Base-by-base conservation (phyloP, 2,113 vertebrate genomes). In the Mystacornis crossleyi region DNA sequence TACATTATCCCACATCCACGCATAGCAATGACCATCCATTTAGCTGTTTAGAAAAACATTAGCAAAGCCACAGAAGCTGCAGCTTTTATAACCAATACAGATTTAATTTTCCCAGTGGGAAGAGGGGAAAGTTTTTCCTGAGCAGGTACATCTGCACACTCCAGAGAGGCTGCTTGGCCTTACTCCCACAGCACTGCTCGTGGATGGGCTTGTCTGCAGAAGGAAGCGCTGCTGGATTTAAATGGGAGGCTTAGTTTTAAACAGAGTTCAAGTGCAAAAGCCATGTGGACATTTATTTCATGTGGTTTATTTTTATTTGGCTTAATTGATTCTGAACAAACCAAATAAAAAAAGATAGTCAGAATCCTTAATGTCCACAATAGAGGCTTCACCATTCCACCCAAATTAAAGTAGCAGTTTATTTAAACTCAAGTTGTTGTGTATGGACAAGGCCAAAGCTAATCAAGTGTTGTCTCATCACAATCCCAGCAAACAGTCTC, bases 401-500 rank as follows among this genome's bases (percentile, higher is more conserved):
- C 17, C 66, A 82, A 60, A 93, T 62, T 71, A 48, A 87, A 85
- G 78, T 5, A 69, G 45, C 11, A 34, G 34, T 66, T 93, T 57
- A 81, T 34, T 57, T 66, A 65, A 85, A 67, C 36, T 69, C 1
- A 57, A 65, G 53, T 65, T 47, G 20, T 5, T 26, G 54, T 31
- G 34, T 12, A 62, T 25, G 62, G 81, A 77, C 38, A 45, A 62
- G 75, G 64, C 62, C 84, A 87, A 65, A 74, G 57, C 65, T 89
- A 82, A 93, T 93, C 86, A 93, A 81, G 84, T 82, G 78, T 33
- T 65, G 61, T 54, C 93, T 94, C 78, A 66, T 40, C 77, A 71
- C 80, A 64, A 17, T 18, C 20, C 33, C 80, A 89, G 65, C 0
- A 1, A 79, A 62, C 53, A 53, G 42, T 18, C 31, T 16, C 19